phyloP scores from a whole-genome alignment of 2,113 vertebrate species.

The Gulo gulo region DNA sequence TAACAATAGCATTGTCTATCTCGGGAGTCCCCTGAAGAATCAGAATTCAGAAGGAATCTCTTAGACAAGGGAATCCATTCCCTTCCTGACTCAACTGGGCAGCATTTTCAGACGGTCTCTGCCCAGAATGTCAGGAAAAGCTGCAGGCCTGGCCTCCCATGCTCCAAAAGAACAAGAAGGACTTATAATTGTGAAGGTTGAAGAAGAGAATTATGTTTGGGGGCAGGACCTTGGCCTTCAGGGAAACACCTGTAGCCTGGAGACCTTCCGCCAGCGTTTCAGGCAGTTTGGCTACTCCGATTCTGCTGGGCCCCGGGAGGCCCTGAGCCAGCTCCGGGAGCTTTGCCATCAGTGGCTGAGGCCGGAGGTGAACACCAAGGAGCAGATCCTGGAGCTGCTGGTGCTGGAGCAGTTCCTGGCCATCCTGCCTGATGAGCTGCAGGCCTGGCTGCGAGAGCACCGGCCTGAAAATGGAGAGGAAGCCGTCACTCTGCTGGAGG shows the following conservation, averaged over 20 bases:
- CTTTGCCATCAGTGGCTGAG: slow-evolving; percentile 68
- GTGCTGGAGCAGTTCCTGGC: slow-evolving; percentile 76
- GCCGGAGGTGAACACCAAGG: slow-evolving; percentile 60
- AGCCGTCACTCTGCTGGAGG: slow-evolving; percentile 55
- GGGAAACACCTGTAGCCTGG: background rate
- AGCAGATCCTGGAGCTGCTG: slow-evolving; percentile 70
- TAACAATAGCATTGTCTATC: background rate
- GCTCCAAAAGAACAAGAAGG: slow-evolving; percentile 34
- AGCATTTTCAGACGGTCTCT: background rate
- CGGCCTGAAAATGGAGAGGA: slow-evolving; percentile 41
- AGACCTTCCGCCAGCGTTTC: slow-evolving; percentile 56
- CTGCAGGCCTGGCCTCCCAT: background rate
- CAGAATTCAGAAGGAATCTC: slow-evolving; percentile 2
- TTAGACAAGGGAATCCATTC: background rate
- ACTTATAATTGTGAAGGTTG: slow-evolving; percentile 19
- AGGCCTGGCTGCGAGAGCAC: slow-evolving; percentile 48
- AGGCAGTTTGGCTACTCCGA: slow-evolving; percentile 66
- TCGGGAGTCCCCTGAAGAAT: background rate
- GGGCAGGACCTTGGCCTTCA: background rate
- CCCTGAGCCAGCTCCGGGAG: slow-evolving; percentile 48
- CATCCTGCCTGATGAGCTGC: slow-evolving; percentile 64
- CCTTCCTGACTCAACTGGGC: background rate
- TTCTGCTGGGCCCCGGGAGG: slow-evolving; percentile 51
- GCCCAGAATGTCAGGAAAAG: slow-evolving; percentile 48
- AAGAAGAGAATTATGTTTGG: slow-evolving; percentile 54